Conservation (phyloP, 1,140 invertebrate genomes). For the Capitella teleta region DNA sequence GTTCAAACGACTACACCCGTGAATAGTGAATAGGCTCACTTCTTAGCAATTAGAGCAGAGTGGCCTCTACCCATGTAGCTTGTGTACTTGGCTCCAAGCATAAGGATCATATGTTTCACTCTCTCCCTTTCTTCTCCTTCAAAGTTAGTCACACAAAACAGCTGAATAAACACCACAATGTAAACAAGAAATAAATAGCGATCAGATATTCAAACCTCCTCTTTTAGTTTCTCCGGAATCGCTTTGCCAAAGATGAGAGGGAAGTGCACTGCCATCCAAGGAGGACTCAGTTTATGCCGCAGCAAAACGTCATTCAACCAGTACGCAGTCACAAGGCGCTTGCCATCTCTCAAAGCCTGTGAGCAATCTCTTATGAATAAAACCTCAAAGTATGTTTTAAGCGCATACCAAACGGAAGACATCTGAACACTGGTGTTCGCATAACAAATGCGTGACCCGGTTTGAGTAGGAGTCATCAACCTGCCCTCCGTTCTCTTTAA, state of each 20-base stretch:
- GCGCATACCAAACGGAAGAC: constrained; percentile 63
- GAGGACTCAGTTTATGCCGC: constrained; percentile 71
- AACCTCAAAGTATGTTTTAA: neutral
- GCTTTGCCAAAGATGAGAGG: constrained; percentile 63
- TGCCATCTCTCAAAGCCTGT: constrained; percentile 62
- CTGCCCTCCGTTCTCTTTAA: constrained; percentile 78
- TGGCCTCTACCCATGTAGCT: constrained; percentile 49
- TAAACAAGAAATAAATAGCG: no score
- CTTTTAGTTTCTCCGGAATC: constrained; percentile 50
- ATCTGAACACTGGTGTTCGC: constrained; percentile 76
- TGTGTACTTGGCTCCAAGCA: constrained; percentile 71
- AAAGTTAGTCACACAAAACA: constrained; percentile 74
- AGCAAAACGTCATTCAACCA: constrained; percentile 85
- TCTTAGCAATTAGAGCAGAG: constrained; percentile 49
- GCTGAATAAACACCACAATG: constrained; percentile 20
- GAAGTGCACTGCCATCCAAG: constrained; percentile 83
- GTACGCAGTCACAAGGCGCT: constrained; percentile 80
- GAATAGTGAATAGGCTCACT: constrained; percentile 36
- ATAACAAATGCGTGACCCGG: constrained; percentile 80
- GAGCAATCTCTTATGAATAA: constrained; percentile 2
- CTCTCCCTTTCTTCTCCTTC: constrained; percentile 65
- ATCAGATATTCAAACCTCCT: no score
- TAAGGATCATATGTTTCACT: constrained; percentile 70
- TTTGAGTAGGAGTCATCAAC: constrained; percentile 71
- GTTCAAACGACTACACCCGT: neutral